A percentile compares a stretch with the other conserved stretches of the same genome.
phyloP scores from a whole-genome alignment of 2,888 invertebrate species.

The Papilio gigon region DNA sequence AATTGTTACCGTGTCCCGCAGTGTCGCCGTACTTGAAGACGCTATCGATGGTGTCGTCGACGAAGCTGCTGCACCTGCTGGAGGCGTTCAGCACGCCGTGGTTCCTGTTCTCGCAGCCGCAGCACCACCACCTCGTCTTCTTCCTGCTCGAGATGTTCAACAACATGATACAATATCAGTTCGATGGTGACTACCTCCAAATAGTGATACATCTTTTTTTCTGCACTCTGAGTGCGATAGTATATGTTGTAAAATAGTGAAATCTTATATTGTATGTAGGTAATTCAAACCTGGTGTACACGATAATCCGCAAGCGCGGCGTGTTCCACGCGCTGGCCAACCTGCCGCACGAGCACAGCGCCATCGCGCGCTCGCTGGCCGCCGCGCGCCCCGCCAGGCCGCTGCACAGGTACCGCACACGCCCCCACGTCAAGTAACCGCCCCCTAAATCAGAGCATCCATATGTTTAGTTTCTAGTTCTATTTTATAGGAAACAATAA shows the following conservation, averaged over 20 bases:
- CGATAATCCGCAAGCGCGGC: slow-evolving; percentile 98
- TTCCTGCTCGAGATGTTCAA: slow-evolving; percentile 99
- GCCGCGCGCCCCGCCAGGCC: slow-evolving; percentile 53
- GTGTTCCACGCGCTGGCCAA: slow-evolving; percentile 99
- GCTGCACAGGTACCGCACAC: slow-evolving; percentile 54
- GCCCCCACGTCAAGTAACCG: neutral
- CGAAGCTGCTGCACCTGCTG: slow-evolving; percentile 96
- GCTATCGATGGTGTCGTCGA: slow-evolving; percentile 98
- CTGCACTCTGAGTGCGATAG: no score
- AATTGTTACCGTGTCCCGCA: slow-evolving; percentile 57
- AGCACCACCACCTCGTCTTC: slow-evolving; percentile 99
- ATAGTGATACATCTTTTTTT: neutral
- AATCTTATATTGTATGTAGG: slow-evolving; percentile 81
- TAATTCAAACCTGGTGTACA: slow-evolving; percentile 99
- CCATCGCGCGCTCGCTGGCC: slow-evolving; percentile 90
- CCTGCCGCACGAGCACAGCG: slow-evolving; percentile 94
- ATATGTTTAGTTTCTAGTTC: no score
- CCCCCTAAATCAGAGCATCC: neutral
- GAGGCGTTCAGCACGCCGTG: slow-evolving; percentile 99
- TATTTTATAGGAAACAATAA: no score
- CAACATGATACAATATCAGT: slow-evolving; percentile 99
- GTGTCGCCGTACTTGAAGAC: slow-evolving; percentile 99
- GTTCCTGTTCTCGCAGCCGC: slow-evolving; percentile 98
- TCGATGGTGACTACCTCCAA: slow-evolving; percentile 88
- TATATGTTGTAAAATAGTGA: no score